Base-by-base conservation (phyloP, 2,888 invertebrate genomes). In the Drosophila eohydei region DNA sequence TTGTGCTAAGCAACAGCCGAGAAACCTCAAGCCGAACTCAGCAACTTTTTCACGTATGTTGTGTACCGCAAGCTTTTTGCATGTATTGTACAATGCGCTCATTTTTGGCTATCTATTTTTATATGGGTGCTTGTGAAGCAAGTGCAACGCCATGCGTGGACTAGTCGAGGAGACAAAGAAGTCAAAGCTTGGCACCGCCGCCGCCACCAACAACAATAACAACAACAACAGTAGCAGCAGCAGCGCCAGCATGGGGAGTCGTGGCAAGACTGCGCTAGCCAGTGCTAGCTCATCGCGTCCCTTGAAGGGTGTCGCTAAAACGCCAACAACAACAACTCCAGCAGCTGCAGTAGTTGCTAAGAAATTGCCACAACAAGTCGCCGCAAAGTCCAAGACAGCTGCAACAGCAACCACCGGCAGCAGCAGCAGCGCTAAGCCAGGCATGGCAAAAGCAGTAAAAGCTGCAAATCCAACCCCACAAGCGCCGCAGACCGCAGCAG, bases 161-260 rank as follows among this genome's bases (percentile, higher is more conserved):
- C 80, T 92, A 80, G 90, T 84, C 74, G 92, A 92, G 78, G 92
- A 92, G 77, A 81, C 91, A 30, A 92, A 90, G 71, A 91, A 91
- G 76, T 79, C 90, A 62, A 92, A 91, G 68, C 65, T 89, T 55
- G 83, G 54, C 88, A 51, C 76, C 86, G 66, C 76, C 81, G 71
- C 88, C 81, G 87, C 84, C 61, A 90, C 83, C 66, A 71, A 85
- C 81, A 87, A 82, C 61, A 90, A 83, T 66, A 88, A 83, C 62
- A 89, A 84, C 68, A 91, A 83, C 48, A 83, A 64, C 34, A 81
- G 57, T 60, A 77, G 48, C 28, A 63, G 54, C 64, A 65, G 48
- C 38, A 81, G 43, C 43, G 46, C 64, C 41, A 48, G 43, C 56
- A 64, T 63, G 62, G 78, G 67, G 56, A 76, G 74, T 55, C 63